A percentile compares a stretch with the other conserved stretches of the same genome.
Evolutionary conservation across 2,797 vertebrate species (phyloP).

Genomic region (Ptychobarbus kaznakovi): DNA sequence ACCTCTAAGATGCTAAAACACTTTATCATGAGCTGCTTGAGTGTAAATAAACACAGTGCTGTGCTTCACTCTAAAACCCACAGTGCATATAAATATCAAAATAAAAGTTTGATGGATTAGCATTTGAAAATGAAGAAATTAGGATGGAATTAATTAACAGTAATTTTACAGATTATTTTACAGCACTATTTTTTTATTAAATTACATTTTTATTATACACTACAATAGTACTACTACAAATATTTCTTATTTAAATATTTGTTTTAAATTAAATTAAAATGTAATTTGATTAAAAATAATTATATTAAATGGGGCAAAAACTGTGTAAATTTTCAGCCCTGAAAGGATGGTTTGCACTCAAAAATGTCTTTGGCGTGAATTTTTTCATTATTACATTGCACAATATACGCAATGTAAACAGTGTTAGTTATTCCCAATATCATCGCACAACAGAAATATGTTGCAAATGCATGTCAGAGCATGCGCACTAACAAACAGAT

Average conservation of each 20-base stretch:
- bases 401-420: too few species aligned
- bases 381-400: not conserved
- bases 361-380: not conserved
- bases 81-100: not conserved
- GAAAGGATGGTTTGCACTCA: not conserved
- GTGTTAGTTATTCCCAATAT: not conserved
- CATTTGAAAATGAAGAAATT: not conserved
- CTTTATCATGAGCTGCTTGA: not conserved
- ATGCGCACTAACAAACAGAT: not conserved
- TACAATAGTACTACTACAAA: not conserved
- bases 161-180: not conserved
- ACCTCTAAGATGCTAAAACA: not conserved
- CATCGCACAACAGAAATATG: not conserved
- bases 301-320: not conserved
- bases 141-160: not conserved
- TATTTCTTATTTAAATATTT: not conserved
- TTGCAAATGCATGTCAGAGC: not conserved
- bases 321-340: not conserved
- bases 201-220: not conserved
- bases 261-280: not conserved
- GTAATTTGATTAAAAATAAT: not conserved
- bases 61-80: not conserved
- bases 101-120: not conserved
- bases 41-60: not conserved
- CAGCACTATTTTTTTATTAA: not conserved